phyloP scores from a whole-genome alignment of 2,113 vertebrate genomes.

The Piprites chloris region DNA sequence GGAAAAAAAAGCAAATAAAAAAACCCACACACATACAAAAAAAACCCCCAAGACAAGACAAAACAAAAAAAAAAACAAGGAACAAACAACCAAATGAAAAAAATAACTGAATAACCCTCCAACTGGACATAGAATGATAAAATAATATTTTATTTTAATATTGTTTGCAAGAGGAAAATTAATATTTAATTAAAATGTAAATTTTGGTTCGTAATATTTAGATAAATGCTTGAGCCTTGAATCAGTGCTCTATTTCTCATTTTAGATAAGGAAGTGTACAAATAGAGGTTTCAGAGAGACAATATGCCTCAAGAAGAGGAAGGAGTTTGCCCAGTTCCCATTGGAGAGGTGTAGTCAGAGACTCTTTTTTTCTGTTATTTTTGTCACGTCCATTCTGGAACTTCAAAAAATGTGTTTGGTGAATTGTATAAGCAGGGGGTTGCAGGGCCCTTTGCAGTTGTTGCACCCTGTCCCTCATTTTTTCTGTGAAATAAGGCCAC shows the following conservation, averaged over 20 bases:
- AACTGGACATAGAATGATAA: neutral
- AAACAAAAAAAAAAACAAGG: no score
- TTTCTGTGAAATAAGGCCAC: slow-evolving; percentile 58
- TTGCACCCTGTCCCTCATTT: slow-evolving; percentile 1
- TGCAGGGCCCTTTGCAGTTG: neutral
- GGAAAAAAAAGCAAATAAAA: neutral
- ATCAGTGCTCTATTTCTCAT: slow-evolving; percentile 5
- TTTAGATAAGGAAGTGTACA: slow-evolving; percentile 48
- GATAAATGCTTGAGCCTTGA: slow-evolving; percentile 29
- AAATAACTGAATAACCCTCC: neutral
- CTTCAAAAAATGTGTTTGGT: neutral
- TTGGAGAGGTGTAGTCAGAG: neutral
- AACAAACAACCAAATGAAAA: neutral
- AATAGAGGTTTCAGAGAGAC: slow-evolving; percentile 31
- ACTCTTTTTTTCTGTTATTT: neutral
- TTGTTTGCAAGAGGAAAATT: slow-evolving; percentile 36
- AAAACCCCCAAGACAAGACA: neutral
- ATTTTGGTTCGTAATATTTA: slow-evolving; percentile 40
- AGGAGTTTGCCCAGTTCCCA: neutral
- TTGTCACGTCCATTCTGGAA: neutral
- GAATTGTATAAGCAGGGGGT: neutral
- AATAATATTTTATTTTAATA: slow-evolving; percentile 37
- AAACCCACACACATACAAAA: neutral
- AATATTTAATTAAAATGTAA: slow-evolving; percentile 64
- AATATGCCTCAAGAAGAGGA: neutral